phyloP scores from a whole-genome alignment of 2,113 vertebrate species.

The Coregonus clupeaformis region DNA sequence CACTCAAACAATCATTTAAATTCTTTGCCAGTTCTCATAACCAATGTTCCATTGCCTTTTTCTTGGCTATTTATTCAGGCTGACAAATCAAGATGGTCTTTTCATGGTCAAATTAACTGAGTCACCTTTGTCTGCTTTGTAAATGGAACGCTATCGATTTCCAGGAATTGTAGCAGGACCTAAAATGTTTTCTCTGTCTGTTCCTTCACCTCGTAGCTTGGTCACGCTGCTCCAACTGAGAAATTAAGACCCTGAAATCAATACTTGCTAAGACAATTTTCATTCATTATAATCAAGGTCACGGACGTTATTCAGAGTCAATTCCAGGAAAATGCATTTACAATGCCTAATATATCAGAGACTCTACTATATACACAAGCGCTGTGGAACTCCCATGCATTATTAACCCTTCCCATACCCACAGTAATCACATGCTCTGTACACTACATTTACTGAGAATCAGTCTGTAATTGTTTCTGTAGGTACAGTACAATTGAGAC shows the following conservation, averaged over 20 bases:
- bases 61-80: conserved; percentile 16
- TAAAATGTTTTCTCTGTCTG: conserved; percentile 70
- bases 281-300: conserved; percentile 79
- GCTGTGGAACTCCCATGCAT: conserved; percentile 21
- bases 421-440: conserved; percentile 8
- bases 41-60: neutral
- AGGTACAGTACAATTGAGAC: neutral
- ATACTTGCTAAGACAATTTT: conserved; percentile 81
- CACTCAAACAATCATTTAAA: no score
- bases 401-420: conserved; percentile 27
- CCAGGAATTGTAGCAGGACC: conserved; percentile 70
- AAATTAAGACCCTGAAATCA: conserved; percentile 78
- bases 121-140: conserved; percentile 70
- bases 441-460: conserved; percentile 22
- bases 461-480: conserved; percentile 13
- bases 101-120: conserved; percentile 75
- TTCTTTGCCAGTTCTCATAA: neutral
- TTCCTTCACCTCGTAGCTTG: conserved; percentile 72
- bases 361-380: neutral
- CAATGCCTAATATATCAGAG: conserved; percentile 56
- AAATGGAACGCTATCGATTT: conserved; percentile 82
- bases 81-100: conserved; percentile 63
- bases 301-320: conserved; percentile 78
- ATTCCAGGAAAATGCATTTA: conserved; percentile 75
- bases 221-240: conserved; percentile 74